phyloP scores from a whole-genome alignment of 2,888 invertebrate genomes.

The Hedychridium roseum region DNA sequence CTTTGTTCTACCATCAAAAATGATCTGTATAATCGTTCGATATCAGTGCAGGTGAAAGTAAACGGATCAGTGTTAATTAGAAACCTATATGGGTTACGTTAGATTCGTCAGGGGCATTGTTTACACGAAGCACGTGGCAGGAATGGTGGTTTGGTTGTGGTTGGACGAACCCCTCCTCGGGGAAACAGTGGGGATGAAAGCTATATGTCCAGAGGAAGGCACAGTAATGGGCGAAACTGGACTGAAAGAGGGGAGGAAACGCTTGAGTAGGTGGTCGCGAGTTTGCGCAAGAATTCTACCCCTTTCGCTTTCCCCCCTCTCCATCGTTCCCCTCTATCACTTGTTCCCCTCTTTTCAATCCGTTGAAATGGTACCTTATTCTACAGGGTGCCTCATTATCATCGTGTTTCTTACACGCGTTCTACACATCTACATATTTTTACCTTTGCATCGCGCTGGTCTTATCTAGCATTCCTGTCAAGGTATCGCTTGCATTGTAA shows the following conservation, averaged over 20 bases:
- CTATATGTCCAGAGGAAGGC: slow-evolving; percentile 18
- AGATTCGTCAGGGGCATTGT: too few species aligned
- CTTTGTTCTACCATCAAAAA: too few species aligned
- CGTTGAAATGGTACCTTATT: slow-evolving; percentile 15
- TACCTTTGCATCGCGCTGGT: background rate
- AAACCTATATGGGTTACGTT: too few species aligned
- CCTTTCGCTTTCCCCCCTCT: slow-evolving; percentile 5
- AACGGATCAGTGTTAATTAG: too few species aligned
- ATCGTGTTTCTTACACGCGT: slow-evolving; percentile 3
- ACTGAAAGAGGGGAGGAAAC: slow-evolving; percentile 10
- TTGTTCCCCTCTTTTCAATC: background rate
- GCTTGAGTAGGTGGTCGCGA: slow-evolving; percentile 19
- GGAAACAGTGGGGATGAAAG: slow-evolving; percentile 16
- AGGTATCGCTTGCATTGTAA: too few species aligned
- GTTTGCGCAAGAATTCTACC: slow-evolving; percentile 27
- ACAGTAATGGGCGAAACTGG: slow-evolving; percentile 6
- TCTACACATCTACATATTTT: slow-evolving; percentile 8
- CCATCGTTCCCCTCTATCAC: slow-evolving; percentile 1
- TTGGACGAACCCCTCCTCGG: slow-evolving; percentile 21
- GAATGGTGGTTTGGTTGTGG: slow-evolving; percentile 21
- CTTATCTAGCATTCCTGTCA: background rate
- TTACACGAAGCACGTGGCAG: slow-evolving; percentile 49
- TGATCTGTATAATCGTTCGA: too few species aligned
- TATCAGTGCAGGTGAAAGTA: too few species aligned
- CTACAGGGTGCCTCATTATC: slow-evolving; percentile 10